Evolutionary conservation across 2,113 vertebrate species (phyloP).

Genomic region (Phoenicopterus ruber): DNA sequence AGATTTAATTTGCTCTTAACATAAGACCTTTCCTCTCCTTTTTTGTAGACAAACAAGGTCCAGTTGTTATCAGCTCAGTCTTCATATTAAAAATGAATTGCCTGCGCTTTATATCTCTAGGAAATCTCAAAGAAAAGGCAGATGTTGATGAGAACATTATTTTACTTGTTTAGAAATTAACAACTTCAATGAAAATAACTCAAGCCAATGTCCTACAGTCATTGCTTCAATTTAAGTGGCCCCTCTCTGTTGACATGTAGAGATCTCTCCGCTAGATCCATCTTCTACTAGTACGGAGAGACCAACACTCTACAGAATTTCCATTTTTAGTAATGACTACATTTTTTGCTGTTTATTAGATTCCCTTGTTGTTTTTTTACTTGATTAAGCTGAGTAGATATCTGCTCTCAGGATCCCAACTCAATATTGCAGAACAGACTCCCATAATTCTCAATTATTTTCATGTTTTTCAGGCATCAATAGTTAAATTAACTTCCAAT

Average conservation of each 20-base stretch:
- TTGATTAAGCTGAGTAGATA: background rate
- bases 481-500: background rate
- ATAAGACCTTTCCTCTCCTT: accelerated
- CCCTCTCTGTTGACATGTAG: background rate
- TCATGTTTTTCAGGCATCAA: background rate
- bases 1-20: background rate
- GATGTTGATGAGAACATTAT: background rate
- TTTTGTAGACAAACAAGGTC: background rate
- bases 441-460: background rate
- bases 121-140: background rate
- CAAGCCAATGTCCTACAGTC: background rate
- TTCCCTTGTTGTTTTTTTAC: background rate
- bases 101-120: background rate
- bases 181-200: background rate
- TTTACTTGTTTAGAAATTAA: background rate
- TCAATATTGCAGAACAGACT: background rate
- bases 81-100: background rate
- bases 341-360: background rate
- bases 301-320: background rate
- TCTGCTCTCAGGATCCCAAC: background rate
- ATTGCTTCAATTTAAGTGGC: background rate
- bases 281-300: background rate
- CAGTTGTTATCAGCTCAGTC: background rate
- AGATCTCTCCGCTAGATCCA: background rate
- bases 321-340: background rate